Percentiles rank a stretch among this genome's conserved stretches.
phyloP scores from a whole-genome alignment of 2,888 invertebrate species.

The Drosophila borborema region DNA sequence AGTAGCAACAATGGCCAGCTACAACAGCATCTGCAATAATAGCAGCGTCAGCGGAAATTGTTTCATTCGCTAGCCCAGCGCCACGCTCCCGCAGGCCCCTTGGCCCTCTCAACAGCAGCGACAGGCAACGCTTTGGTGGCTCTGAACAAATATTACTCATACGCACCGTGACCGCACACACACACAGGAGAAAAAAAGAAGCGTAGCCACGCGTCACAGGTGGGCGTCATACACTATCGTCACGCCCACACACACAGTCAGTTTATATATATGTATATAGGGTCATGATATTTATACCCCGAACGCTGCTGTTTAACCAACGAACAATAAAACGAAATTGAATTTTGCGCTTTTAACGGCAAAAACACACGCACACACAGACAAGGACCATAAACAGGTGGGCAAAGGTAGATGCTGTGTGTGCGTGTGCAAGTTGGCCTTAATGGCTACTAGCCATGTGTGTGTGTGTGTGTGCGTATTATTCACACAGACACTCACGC shows the following conservation, averaged over 20 bases:
- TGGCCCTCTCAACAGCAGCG: not conserved
- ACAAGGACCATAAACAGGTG: slow-evolving; percentile 43
- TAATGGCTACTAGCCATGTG: slow-evolving; percentile 27
- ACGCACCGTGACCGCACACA: slow-evolving; percentile 41
- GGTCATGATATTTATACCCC: slow-evolving; percentile 47
- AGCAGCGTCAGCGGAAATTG: slow-evolving; percentile 48
- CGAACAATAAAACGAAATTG: slow-evolving; percentile 79
- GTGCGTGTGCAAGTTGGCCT: not conserved
- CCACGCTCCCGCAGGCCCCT: not conserved
- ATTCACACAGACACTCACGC: not conserved
- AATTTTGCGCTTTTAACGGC: slow-evolving; percentile 78
- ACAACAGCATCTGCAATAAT: slow-evolving; percentile 33
- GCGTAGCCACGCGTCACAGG: slow-evolving; percentile 63
- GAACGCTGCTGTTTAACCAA: slow-evolving; percentile 67
- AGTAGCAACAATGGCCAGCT: slow-evolving; percentile 18
- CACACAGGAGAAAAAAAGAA: slow-evolving; percentile 12
- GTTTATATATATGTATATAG: slow-evolving; percentile 3
- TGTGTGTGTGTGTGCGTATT: slow-evolving; percentile 1
- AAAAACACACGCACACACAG: slow-evolving; percentile 53
- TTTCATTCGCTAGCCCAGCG: slow-evolving; percentile 3
- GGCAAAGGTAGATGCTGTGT: not conserved
- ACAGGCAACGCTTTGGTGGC: slow-evolving; percentile 2
- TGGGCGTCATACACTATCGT: slow-evolving; percentile 71
- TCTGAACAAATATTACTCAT: slow-evolving; percentile 58
- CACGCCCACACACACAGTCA: slow-evolving; percentile 50